Evolutionary conservation across 1,140 invertebrate species (phyloP).

Genomic region (Drosophila varians): DNA sequence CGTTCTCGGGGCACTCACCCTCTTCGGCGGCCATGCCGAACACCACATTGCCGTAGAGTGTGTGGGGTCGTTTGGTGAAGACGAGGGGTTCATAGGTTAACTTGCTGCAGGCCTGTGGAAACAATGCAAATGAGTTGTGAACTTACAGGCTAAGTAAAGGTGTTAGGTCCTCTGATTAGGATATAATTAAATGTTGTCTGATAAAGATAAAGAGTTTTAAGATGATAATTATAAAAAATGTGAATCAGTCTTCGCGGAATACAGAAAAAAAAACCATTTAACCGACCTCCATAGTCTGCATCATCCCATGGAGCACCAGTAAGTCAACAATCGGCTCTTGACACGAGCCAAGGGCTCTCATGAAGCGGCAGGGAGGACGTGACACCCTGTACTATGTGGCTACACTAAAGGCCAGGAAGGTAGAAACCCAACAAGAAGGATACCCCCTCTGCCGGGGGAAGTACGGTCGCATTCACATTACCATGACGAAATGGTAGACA

Average conservation of each 20-base stretch:
- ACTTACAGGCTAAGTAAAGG: neutral
- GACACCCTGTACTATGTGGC: conserved; percentile 18
- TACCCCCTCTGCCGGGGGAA: neutral
- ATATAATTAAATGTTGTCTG: neutral
- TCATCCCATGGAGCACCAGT: neutral
- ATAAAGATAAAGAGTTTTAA: neutral
- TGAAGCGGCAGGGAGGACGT: conserved; percentile 18
- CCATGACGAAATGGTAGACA: conserved; percentile 57
- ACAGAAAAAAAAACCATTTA: no score
- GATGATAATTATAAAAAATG: no score
- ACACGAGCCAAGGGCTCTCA: conserved; percentile 41
- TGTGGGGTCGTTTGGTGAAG: conserved; percentile 81
- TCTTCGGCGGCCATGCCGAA: conserved; percentile 68
- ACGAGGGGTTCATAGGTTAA: conserved; percentile 77
- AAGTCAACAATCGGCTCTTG: conserved; percentile 27
- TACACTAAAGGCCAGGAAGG: conserved; percentile 10
- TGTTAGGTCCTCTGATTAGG: neutral
- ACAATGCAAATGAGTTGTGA: neutral
- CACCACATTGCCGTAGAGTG: conserved; percentile 67
- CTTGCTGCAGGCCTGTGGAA: conserved; percentile 67
- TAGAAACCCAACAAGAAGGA: conserved; percentile 2
- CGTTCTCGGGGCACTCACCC: conserved; percentile 61
- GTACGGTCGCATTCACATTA: conserved; percentile 28
- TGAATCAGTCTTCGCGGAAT: no score
- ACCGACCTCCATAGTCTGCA: neutral